phyloP scores from a whole-genome alignment of 2,797 vertebrate genomes.

The Channa striata region DNA sequence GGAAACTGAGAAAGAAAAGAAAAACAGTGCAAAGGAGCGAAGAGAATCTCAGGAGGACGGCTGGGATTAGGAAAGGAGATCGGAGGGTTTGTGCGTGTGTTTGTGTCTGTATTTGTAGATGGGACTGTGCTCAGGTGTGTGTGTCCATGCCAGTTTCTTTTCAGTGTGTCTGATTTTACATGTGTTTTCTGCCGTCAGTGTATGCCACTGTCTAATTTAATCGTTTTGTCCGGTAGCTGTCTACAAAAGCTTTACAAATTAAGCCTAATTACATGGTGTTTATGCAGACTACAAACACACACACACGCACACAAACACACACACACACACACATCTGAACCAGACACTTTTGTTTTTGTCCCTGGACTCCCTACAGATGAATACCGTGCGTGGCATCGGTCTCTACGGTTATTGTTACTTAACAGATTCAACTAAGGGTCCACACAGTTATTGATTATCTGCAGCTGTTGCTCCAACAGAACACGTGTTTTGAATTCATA shows the following conservation, averaged over 20 bases:
- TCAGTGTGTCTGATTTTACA: not conserved
- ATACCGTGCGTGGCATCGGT: conserved; percentile 29
- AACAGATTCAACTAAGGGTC: conserved; percentile 10
- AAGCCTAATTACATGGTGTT: conserved; percentile 38
- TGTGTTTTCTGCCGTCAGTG: conserved; percentile 5
- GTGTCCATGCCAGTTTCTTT: conserved; percentile 3
- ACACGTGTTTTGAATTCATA: not conserved
- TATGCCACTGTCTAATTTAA: not conserved
- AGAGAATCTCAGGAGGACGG: conserved; percentile 46
- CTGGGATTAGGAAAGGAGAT: conserved; percentile 30
- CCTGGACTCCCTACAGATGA: conserved; percentile 18
- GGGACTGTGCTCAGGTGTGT: conserved; percentile 9
- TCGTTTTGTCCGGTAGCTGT: conserved; percentile 10
- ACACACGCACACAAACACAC: conserved; percentile 32
- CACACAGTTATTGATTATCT: conserved; percentile 17
- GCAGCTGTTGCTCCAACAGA: conserved; percentile 12
- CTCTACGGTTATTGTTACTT: conserved; percentile 24
- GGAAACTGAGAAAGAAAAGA: conserved; percentile 67
- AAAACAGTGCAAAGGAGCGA: conserved; percentile 48
- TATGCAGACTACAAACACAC: conserved; percentile 26
- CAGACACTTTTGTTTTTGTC: conserved; percentile 16
- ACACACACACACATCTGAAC: conserved; percentile 14
- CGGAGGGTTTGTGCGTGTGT: conserved; percentile 13
- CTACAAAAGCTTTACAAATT: conserved; percentile 9
- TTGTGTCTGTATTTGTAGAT: not conserved